Conservation (phyloP, 2,797 vertebrate species). For the Nothura maculosa region DNA sequence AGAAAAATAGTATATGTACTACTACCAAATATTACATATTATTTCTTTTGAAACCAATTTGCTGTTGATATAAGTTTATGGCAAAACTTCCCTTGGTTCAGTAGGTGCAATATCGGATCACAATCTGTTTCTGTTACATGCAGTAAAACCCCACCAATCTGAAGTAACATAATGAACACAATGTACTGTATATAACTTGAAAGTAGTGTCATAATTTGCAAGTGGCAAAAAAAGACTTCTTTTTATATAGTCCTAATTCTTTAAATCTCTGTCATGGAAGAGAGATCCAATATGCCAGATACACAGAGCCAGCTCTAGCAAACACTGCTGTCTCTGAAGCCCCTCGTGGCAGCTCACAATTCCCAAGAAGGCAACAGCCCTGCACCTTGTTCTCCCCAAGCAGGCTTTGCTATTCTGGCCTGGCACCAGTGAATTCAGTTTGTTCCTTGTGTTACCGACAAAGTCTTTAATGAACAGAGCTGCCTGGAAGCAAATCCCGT, state of each 20-base stretch:
- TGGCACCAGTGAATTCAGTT: constrained; percentile 2
- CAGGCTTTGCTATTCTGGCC: constrained; percentile 16
- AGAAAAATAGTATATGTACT: background rate
- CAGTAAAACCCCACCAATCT: accelerated
- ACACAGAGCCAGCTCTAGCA: background rate
- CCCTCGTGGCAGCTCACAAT: background rate
- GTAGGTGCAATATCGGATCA: background rate
- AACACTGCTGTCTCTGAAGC: background rate
- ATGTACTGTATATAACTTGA: background rate
- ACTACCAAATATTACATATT: background rate
- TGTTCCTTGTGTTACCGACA: constrained; percentile 22
- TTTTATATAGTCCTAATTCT: background rate
- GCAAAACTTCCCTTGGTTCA: background rate
- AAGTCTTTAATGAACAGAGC: constrained; percentile 57
- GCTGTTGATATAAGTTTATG: background rate
- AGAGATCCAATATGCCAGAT: background rate
- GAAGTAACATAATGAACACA: background rate
- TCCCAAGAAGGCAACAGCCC: constrained; percentile 15
- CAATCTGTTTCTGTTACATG: background rate
- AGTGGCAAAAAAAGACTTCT: background rate
- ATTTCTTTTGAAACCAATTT: background rate
- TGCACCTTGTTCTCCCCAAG: constrained; percentile 15
- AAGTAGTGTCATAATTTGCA: background rate
- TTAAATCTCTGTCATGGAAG: constrained; percentile 1
- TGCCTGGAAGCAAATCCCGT: constrained; percentile 62